Evolutionary conservation across 2,113 vertebrate genomes (phyloP).

Genomic region (Gavia stellata): DNA sequence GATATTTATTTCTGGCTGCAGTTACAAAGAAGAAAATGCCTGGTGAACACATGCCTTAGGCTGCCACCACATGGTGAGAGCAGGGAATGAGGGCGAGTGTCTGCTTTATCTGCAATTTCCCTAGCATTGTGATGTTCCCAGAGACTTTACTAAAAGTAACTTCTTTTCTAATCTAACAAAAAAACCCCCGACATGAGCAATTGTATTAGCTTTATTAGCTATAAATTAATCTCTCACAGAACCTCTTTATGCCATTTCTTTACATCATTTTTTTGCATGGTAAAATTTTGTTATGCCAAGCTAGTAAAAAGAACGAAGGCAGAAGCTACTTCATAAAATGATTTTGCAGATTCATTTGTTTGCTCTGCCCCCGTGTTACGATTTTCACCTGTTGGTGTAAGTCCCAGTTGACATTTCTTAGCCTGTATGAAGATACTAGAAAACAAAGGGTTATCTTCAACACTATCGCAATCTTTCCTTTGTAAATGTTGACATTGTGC

Average conservation of each 20-base stretch:
- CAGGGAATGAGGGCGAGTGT: neutral
- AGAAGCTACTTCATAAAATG: neutral
- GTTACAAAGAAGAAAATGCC: neutral
- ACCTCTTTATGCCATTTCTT: neutral
- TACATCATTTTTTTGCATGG: neutral
- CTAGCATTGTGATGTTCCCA: fast-evolving
- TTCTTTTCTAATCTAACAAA: neutral
- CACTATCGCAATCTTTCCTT: neutral
- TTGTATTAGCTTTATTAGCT: neutral
- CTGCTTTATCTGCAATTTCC: neutral
- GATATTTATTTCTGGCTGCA: neutral
- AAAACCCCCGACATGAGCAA: neutral
- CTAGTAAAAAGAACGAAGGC: neutral
- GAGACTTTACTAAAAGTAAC: neutral
- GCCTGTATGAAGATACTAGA: neutral
- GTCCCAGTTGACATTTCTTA: neutral
- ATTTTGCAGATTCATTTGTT: neutral
- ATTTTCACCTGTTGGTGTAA: neutral
- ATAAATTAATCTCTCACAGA: neutral
- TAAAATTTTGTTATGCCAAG: neutral
- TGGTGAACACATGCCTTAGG: slow-evolving; percentile 65
- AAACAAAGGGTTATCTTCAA: neutral
- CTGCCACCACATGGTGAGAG: slow-evolving; percentile 73
- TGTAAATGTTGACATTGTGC: neutral
- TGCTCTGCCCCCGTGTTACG: neutral